These are phyloP conservation scores for Lophius piscatorius DNA, from an alignment of 2,113 vertebrate species.

Conservation along the genomic window DNA sequence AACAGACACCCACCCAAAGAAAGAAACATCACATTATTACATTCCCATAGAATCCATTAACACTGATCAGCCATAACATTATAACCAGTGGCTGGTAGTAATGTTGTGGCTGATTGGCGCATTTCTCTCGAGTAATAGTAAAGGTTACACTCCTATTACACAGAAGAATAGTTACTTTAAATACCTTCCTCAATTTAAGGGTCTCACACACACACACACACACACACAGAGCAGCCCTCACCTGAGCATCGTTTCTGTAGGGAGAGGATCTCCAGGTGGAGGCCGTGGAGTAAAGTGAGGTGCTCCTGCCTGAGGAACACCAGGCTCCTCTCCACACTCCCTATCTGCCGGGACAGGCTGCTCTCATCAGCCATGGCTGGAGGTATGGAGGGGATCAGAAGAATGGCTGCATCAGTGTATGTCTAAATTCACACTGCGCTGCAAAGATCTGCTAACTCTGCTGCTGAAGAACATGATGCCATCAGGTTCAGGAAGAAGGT, in stretches of 20 bases:
- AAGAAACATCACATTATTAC: no score
- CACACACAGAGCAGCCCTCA: conserved; percentile 58
- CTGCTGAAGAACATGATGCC: no score
- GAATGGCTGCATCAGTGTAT: neutral
- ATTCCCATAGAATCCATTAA: no score
- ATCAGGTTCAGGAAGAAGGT: neutral
- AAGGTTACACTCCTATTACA: no score
- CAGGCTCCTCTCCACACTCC: conserved; percentile 91
- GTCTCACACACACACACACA: conserved; percentile 8
- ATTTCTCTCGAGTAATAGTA: no score
- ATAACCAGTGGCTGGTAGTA: no score
- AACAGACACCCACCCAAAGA: no score
- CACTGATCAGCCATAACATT: no score
- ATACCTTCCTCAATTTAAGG: no score
- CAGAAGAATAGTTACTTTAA: no score
- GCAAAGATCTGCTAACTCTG: no score
- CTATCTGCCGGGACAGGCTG: conserved; percentile 89
- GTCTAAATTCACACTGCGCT: neutral
- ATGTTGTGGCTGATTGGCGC: no score
- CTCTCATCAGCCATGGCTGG: conserved; percentile 84
- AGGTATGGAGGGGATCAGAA: conserved; percentile 32
- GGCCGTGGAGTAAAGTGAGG: conserved; percentile 89
- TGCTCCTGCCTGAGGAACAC: conserved; percentile 94
- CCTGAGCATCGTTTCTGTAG: conserved; percentile 96
- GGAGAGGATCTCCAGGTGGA: conserved; percentile 95